Percentiles rank a stretch among this genome's conserved stretches.
Conservation (phyloP, 2,113 vertebrate genomes). For the Thryonomys swinderianus region DNA sequence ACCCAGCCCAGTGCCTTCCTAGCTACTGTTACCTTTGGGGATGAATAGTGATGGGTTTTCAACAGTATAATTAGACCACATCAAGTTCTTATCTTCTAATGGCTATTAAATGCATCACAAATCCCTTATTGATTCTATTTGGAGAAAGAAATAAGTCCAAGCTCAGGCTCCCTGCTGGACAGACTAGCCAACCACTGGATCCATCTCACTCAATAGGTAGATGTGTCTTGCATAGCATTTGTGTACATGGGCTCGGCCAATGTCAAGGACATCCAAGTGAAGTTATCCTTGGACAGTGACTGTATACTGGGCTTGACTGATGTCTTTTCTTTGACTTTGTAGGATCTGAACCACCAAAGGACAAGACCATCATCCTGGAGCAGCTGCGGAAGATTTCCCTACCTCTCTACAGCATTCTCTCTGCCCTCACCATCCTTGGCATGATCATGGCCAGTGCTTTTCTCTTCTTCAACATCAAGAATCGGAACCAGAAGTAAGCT, state of each 20-base stretch:
- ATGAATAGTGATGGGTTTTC: constrained; percentile 63
- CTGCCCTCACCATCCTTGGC: constrained; percentile 96
- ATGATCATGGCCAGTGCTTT: constrained; percentile 99
- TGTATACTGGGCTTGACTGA: not conserved
- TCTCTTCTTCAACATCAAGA: constrained; percentile 99
- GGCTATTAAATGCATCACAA: constrained; percentile 74
- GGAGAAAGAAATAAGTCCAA: constrained; percentile 72
- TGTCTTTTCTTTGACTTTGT: constrained; percentile 63
- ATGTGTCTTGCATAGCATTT: not conserved
- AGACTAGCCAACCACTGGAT: not conserved
- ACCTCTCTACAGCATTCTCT: constrained; percentile 99
- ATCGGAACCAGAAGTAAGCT: constrained; percentile 98
- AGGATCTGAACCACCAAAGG: constrained; percentile 97
- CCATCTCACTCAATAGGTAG: not conserved
- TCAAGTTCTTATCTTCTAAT: constrained; percentile 74
- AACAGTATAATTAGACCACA: constrained; percentile 68
- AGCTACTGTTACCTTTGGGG: constrained; percentile 39
- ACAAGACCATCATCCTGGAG: constrained; percentile 95
- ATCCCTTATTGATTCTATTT: constrained; percentile 73
- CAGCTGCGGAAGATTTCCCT: constrained; percentile 97
- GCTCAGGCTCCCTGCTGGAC: constrained; percentile 13
- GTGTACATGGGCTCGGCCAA: not conserved
- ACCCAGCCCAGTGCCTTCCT: not conserved
- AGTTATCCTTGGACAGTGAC: not conserved
- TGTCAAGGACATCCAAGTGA: not conserved